phyloP scores from a whole-genome alignment of 1,140 invertebrate species.

The Triops cancriformis region DNA sequence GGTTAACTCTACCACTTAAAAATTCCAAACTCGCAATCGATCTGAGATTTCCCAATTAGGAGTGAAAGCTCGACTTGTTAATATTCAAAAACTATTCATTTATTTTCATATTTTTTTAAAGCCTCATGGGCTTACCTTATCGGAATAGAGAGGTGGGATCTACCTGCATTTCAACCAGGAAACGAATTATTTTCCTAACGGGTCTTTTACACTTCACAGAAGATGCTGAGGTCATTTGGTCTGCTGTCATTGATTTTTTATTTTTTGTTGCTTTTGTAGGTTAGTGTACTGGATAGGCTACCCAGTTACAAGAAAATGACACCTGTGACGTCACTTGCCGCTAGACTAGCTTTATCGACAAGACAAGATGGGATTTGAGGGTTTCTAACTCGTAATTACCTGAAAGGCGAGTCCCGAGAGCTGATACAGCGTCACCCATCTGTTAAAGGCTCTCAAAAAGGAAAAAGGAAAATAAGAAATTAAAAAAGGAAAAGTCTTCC shows the following conservation, averaged over 20 bases:
- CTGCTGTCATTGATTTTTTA: background rate
- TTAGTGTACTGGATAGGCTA: background rate
- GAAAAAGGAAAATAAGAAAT: background rate
- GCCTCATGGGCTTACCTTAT: no score
- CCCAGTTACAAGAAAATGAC: background rate
- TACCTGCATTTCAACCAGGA: background rate
- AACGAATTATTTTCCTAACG: background rate
- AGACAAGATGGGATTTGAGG: background rate
- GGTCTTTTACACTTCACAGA: background rate
- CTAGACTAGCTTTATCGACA: background rate
- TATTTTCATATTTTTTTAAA: no score
- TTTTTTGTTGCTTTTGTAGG: background rate
- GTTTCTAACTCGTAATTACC: background rate
- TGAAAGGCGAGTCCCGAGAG: background rate
- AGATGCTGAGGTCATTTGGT: background rate
- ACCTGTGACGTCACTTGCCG: background rate
- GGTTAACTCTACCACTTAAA: no score
- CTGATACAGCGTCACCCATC: background rate
- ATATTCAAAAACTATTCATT: no score
- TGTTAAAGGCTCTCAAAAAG: background rate
- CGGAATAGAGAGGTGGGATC: no score
- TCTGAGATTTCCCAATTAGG: no score
- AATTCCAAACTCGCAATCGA: no score
- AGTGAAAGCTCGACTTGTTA: no score
- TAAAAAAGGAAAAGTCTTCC: background rate